Conservation (phyloP, 2,113 vertebrate species). For the Channa maculata region DNA sequence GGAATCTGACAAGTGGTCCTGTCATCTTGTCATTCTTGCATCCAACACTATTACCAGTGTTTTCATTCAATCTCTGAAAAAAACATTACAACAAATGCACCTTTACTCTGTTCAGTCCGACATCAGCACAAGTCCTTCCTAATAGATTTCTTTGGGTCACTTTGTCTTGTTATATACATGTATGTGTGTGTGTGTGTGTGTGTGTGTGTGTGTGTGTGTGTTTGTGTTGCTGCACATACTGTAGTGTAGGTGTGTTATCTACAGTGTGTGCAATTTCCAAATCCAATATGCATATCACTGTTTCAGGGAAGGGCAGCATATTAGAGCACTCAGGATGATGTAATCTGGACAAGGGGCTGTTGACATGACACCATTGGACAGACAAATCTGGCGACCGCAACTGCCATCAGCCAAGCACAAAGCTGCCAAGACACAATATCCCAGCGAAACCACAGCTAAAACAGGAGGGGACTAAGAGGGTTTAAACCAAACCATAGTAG, state of each 20-base stretch:
- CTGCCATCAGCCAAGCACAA: conserved; percentile 24
- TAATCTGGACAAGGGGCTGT: conserved; percentile 33
- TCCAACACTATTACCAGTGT: conserved; percentile 39
- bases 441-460: conserved; percentile 45
- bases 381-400: conserved; percentile 46
- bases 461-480: conserved; percentile 35
- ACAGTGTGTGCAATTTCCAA: not conserved
- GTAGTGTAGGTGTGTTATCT: not conserved
- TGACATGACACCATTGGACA: conserved; percentile 51
- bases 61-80: conserved; percentile 48
- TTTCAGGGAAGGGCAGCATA: not conserved
- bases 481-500: conserved; percentile 30
- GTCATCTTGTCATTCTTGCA: conserved; percentile 27
- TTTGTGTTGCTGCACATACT: too few relatives aligned
- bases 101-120: conserved; percentile 24
- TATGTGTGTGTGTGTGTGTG: not conserved
- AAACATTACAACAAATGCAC: conserved; percentile 35
- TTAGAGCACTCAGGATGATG: conserved; percentile 48
- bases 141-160: conserved; percentile 14
- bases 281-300: conserved; percentile 15
- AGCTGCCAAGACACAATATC: conserved; percentile 13
- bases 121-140: conserved; percentile 24
- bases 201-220: too few relatives aligned
- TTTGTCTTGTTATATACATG: not conserved
- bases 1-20: conserved; percentile 50